Evolutionary conservation across 2,888 invertebrate genomes (phyloP), one percentile per base, ranked within the genome.

Genomic region (Fragum whitleyi): DNA sequence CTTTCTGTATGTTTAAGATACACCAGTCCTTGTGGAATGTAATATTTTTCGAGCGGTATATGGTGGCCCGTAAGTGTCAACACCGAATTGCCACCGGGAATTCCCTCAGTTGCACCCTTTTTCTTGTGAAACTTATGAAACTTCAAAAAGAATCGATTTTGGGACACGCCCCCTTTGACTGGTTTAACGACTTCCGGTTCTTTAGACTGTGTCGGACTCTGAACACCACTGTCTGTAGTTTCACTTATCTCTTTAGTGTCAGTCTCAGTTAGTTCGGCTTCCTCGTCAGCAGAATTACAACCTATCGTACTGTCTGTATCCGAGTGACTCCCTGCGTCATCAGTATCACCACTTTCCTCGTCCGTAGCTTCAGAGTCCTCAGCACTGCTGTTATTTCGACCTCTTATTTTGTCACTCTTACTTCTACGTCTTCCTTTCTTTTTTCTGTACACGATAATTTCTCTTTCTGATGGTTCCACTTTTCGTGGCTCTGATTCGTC

Each of bases 251-350:
- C 36, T 11, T 70, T 67, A 21, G 29, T 51, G 14, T 74, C 61
- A 28, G 51, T 69, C 28, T 62, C 73, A 29, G 53, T 65, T 0
- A 74, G 29, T 19, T 74, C 68, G 28, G 73, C 61, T 2, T 28
- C 65, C 9, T 47, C 53, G 23, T 55, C 57, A 11, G 62, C 42
- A 19, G 71, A 42, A 16, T 79, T 68, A 62, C 47, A 74, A 59
- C 82, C 79, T 5, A 82, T 67, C 16, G 81, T 82, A 55, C 82
- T 82, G 42, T 79, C 82, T 14, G 82, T 82, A 53, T 70, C 82
- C 26, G 81, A 74, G 6, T 61, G 23, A 47, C 68, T 67, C 7
- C 19, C 47, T n/a, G 36, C 47, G 0, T 68, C 73, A 9, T 61
- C 47, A 9, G 42, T 26, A 0, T 57, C 74, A 39, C 39, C 74